Evolutionary conservation across 2,113 vertebrate species (phyloP).

Genomic region (Piaya cayana): DNA sequence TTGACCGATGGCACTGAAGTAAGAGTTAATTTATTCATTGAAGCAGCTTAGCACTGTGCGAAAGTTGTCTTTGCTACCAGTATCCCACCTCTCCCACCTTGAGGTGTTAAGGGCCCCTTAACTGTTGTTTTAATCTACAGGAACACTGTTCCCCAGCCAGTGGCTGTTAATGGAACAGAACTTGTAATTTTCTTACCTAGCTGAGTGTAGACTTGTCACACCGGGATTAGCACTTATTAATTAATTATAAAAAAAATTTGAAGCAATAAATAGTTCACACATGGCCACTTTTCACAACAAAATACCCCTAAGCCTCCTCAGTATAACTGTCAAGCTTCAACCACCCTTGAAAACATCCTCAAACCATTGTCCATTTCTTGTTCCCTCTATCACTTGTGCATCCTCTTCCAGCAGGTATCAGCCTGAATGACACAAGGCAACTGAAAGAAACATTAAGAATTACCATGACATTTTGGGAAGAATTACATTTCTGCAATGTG

Average conservation of each 20-base stretch:
- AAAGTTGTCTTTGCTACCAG: slow-evolving; percentile 71
- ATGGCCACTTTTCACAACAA: slow-evolving; percentile 30
- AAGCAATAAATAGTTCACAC: slow-evolving; percentile 68
- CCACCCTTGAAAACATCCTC: neutral
- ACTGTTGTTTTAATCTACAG: slow-evolving; percentile 79
- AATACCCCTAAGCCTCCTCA: slow-evolving; percentile 24
- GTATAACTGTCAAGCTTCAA: neutral
- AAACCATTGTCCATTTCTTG: neutral
- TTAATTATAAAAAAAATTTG: slow-evolving; percentile 67
- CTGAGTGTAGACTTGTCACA: slow-evolving; percentile 64
- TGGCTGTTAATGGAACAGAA: slow-evolving; percentile 71
- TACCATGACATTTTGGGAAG: neutral
- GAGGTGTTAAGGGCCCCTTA: slow-evolving; percentile 55
- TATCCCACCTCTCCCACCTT: neutral
- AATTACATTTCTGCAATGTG: neutral
- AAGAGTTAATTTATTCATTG: slow-evolving; percentile 53
- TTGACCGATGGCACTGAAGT: slow-evolving; percentile 10
- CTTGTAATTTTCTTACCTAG: slow-evolving; percentile 66
- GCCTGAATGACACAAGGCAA: neutral
- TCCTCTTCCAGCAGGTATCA: neutral
- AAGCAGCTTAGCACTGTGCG: slow-evolving; percentile 61
- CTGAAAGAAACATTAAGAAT: neutral
- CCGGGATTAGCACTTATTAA: slow-evolving; percentile 65
- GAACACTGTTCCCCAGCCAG: slow-evolving; percentile 74
- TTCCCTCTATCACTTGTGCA: neutral